phyloP scores from a whole-genome alignment of 2,113 vertebrate species.

The Tragelaphus imberbis region DNA sequence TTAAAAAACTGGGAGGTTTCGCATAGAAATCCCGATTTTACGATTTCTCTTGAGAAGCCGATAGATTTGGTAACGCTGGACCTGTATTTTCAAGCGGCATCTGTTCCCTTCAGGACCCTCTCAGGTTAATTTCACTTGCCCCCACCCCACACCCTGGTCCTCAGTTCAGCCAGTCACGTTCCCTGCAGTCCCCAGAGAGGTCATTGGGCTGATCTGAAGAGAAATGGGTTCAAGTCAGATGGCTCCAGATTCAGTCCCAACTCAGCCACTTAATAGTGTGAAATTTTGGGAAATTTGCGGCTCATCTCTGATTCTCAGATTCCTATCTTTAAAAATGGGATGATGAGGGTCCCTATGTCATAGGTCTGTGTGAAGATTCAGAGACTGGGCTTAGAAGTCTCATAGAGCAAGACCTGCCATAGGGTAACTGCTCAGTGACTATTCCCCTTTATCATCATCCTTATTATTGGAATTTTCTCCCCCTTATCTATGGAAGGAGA shows the following conservation, averaged over 20 bases:
- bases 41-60: not conserved
- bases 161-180: not conserved
- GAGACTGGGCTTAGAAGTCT: not conserved
- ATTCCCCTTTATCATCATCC: not conserved
- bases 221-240: not conserved
- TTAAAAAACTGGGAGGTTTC: not conserved
- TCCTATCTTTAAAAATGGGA: not conserved
- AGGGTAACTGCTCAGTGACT: not conserved
- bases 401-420: not conserved
- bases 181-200: not conserved
- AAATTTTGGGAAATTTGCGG: not conserved
- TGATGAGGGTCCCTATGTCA: not conserved
- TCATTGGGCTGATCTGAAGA: not conserved
- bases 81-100: not conserved
- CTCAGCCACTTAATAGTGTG: not conserved
- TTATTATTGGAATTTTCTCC: not conserved
- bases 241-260: not conserved
- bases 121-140: not conserved
- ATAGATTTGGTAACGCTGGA: not conserved
- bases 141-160: rapidly evolving
- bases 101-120: not conserved
- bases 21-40: not conserved
- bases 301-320: not conserved
- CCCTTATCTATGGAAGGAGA: not conserved
- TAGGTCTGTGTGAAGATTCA: not conserved